Conservation (phyloP, 2,113 vertebrate species). For the Dicentrarchus labrax region DNA sequence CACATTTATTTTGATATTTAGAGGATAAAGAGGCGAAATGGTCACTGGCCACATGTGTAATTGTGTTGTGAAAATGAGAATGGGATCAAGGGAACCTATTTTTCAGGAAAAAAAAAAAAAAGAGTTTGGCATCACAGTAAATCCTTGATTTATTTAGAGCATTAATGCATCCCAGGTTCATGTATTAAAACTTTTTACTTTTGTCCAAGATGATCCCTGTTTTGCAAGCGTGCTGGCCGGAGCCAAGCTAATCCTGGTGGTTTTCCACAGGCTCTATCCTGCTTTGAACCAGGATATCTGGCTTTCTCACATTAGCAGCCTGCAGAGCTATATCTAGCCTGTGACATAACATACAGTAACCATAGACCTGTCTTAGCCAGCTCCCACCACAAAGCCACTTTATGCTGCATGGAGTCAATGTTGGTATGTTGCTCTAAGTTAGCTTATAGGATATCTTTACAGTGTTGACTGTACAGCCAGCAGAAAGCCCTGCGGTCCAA, state of each 20-base stretch:
- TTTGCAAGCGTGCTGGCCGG: slow-evolving; percentile 46
- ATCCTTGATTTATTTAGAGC: slow-evolving; percentile 30
- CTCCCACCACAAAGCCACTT: slow-evolving; percentile 56
- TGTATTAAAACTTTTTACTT: slow-evolving; percentile 40
- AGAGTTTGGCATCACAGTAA: slow-evolving; percentile 17
- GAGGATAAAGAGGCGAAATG: slow-evolving; percentile 23
- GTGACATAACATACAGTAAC: slow-evolving; percentile 70
- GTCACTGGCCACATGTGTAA: neutral
- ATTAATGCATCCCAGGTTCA: slow-evolving; percentile 22
- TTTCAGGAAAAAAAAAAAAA: neutral
- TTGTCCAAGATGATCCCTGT: slow-evolving; percentile 51
- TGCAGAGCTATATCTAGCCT: slow-evolving; percentile 57
- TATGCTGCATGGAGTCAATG: slow-evolving; percentile 7
- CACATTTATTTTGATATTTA: slow-evolving; percentile 32
- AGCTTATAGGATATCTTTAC: slow-evolving; percentile 19
- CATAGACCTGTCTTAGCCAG: slow-evolving; percentile 52
- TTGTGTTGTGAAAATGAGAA: slow-evolving; percentile 28
- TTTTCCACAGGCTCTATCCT: slow-evolving; percentile 56
- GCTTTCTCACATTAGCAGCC: slow-evolving; percentile 20
- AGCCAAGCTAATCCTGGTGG: slow-evolving; percentile 55
- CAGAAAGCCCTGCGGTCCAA: slow-evolving; percentile 13
- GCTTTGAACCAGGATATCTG: slow-evolving; percentile 52
- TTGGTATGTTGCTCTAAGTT: slow-evolving; percentile 35
- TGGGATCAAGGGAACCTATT: neutral
- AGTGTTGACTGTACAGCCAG: slow-evolving; percentile 13